Evolutionary conservation across 2,113 vertebrate species (phyloP).

Genomic region (Shinisaurus crocodilurus): DNA sequence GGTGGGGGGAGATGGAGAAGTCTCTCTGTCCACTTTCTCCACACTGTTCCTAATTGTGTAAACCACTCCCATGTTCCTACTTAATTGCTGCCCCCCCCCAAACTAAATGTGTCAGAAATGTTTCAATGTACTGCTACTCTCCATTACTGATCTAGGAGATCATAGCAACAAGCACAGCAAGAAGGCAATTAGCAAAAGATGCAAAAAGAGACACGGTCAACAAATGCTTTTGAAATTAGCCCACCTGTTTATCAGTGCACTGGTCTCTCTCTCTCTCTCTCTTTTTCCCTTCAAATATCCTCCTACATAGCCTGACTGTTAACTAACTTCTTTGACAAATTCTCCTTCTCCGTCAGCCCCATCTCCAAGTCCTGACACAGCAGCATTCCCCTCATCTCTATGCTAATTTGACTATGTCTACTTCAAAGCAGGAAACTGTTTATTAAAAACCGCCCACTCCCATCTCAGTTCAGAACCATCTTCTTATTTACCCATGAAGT

Average conservation of each 20-base stretch:
- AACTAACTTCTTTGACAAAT: conserved; percentile 44
- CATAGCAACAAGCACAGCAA: background rate
- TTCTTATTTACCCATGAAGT: conserved; percentile 79
- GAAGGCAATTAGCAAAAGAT: background rate
- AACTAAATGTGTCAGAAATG: background rate
- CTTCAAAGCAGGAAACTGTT: conserved; percentile 77
- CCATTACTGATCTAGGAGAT: background rate
- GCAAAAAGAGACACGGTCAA: background rate
- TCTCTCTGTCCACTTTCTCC: background rate
- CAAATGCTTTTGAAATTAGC: background rate
- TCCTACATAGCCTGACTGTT: conserved; percentile 32
- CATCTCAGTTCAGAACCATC: conserved; percentile 66
- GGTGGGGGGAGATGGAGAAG: background rate
- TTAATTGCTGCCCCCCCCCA: background rate
- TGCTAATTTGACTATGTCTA: conserved; percentile 73
- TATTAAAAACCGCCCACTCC: conserved; percentile 71
- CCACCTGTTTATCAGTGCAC: conserved; percentile 18
- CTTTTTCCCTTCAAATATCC: conserved; percentile 44
- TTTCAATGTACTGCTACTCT: background rate
- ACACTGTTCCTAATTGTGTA: background rate
- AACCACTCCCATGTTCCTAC: background rate
- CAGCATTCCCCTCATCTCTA: conserved; percentile 67
- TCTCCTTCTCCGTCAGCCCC: conserved; percentile 51
- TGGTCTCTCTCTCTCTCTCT: background rate
- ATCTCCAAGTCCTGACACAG: conserved; percentile 43